Evolutionary conservation across 2,797 vertebrate genomes (phyloP).

Genomic region (Pempheris klunzingeri): DNA sequence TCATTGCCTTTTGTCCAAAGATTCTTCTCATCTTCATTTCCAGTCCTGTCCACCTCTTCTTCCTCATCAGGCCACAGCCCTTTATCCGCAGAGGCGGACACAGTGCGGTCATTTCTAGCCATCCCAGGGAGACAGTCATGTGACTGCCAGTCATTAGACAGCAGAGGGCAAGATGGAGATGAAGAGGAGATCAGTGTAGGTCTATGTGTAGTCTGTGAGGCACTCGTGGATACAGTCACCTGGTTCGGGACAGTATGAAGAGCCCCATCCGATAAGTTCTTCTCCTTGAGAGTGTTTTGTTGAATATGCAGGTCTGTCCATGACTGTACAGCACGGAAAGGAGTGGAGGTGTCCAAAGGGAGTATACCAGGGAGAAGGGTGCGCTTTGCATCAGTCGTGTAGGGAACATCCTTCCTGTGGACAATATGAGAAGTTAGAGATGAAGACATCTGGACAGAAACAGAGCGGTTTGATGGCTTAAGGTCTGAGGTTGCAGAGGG

Average conservation of each 20-base stretch:
- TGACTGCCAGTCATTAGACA: conserved; percentile 24
- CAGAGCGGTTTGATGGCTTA: conserved; percentile 63
- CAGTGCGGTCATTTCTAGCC: neutral
- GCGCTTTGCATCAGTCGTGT: conserved; percentile 31
- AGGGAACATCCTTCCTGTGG: conserved; percentile 66
- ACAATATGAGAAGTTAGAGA: conserved; percentile 74
- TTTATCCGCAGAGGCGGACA: conserved; percentile 63
- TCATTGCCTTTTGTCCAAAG: conserved; percentile 47
- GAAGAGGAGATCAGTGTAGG: conserved; percentile 28
- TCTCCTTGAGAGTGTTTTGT: conserved; percentile 48
- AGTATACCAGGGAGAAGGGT: neutral
- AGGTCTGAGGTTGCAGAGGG: neutral
- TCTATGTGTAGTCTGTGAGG: conserved; percentile 5
- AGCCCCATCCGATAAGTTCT: conserved; percentile 11
- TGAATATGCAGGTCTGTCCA: conserved; percentile 66
- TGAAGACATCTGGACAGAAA: conserved; percentile 87
- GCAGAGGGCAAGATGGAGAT: conserved; percentile 21
- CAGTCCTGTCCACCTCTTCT: conserved; percentile 22
- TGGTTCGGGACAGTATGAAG: neutral
- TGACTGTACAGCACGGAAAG: conserved; percentile 68
- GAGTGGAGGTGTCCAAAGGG: conserved; percentile 63
- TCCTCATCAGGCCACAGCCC: conserved; percentile 53
- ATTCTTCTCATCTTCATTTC: conserved; percentile 43
- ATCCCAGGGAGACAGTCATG: conserved; percentile 16
- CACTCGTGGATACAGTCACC: neutral